Conservation (phyloP, 1,140 invertebrate genomes). For the Polyergus mexicanus region DNA sequence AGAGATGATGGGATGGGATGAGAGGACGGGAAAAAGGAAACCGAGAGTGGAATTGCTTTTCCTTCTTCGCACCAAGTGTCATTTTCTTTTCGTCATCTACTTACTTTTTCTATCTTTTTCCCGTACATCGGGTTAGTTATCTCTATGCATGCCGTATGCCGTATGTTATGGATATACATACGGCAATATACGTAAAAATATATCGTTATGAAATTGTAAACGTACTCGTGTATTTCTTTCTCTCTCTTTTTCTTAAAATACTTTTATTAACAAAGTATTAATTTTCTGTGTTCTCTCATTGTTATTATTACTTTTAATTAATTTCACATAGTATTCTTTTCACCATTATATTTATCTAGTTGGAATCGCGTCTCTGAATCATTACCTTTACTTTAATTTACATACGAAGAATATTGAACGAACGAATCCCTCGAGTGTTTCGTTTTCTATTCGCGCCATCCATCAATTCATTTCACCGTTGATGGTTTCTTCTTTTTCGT, state of each 20-base stretch:
- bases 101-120: constrained; percentile 60
- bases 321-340: not conserved
- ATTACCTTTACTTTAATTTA: constrained; percentile 48
- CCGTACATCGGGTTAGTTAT: constrained; percentile 9
- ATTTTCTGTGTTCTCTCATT: not conserved
- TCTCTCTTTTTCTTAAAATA: not conserved
- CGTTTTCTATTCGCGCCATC: constrained; percentile 40
- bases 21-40: constrained; percentile 73
- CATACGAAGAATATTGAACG: constrained; percentile 38
- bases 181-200: constrained; percentile 20
- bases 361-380: not conserved
- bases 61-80: constrained; percentile 62
- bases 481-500: constrained; percentile 32
- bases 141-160: no score
- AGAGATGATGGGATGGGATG: not conserved
- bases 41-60: constrained; percentile 73
- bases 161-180: constrained; percentile 27
- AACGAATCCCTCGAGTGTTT: constrained; percentile 49
- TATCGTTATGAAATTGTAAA: constrained; percentile 34
- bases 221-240: not conserved
- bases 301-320: constrained; percentile 1
- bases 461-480: constrained; percentile 55
- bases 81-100: constrained; percentile 73
- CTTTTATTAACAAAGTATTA: not conserved
- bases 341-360: not conserved